These are phyloP conservation scores for Protobothrops mucrosquamatus DNA, from an alignment of 2,113 vertebrate genomes.

Conservation along the genomic window DNA sequence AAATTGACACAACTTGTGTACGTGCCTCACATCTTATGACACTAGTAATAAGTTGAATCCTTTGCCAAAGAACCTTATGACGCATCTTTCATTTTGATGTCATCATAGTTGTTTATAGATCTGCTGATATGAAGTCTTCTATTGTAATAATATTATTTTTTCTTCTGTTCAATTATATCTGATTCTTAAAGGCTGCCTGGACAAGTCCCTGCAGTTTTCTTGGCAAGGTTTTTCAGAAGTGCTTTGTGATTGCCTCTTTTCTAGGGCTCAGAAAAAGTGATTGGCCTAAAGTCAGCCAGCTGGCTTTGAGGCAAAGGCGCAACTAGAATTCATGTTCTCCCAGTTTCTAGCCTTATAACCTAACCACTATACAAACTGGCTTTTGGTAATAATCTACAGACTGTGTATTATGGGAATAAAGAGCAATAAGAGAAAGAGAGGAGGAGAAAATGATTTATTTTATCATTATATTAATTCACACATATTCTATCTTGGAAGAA, in stretches of 20 bases:
- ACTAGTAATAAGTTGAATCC: neutral
- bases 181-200: neutral
- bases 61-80: neutral
- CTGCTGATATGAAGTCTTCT: neutral
- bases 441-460: neutral
- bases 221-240: neutral
- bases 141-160: neutral
- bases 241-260: neutral
- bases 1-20: neutral
- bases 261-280: neutral
- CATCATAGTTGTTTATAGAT: neutral
- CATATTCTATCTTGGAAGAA: neutral
- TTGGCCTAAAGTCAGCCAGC: neutral
- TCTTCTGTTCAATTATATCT: neutral
- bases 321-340: neutral
- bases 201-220: neutral
- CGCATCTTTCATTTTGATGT: neutral
- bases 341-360: neutral
- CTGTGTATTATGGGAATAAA: neutral
- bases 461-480: neutral
- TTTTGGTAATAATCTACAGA: neutral
- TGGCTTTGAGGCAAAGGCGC: neutral
- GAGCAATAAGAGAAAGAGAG: neutral
- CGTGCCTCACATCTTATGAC: neutral
- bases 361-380: neutral